Evolutionary conservation across 64 coral and sea anemone genomes (phyloP).

Genomic region (Dendronephthya gigantea): DNA sequence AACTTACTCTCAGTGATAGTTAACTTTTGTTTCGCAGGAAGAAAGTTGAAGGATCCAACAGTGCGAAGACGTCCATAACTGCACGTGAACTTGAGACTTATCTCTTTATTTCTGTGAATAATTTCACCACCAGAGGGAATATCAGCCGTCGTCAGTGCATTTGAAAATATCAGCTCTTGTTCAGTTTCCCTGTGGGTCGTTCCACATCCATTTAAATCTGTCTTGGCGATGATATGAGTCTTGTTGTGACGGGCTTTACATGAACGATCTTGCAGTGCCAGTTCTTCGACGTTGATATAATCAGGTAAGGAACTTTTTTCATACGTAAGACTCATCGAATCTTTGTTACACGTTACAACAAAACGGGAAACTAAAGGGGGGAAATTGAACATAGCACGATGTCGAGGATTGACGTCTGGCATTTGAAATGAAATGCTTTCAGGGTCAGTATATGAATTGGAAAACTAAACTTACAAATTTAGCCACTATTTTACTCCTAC

Average conservation of each 20-base stretch:
- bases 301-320: neutral
- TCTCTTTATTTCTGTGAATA: neutral
- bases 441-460: too few relatives aligned
- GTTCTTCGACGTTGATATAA: neutral
- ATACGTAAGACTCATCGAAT: neutral
- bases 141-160: neutral
- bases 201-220: neutral
- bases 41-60: neutral
- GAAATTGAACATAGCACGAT: too few relatives aligned
- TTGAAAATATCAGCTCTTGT: neutral
- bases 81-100: neutral
- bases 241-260: neutral
- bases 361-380: slow-evolving; percentile 6
- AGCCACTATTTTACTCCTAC: too few relatives aligned
- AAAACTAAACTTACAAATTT: too few relatives aligned
- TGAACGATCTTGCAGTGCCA: neutral
- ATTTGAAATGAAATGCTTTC: too few relatives aligned
- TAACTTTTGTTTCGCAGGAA: neutral
- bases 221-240: neutral
- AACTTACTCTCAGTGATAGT: neutral
- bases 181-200: neutral
- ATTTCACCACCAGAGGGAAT: neutral
- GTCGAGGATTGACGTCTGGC: too few relatives aligned
- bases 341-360: neutral
- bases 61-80: neutral